Evolutionary conservation across 2,888 invertebrate genomes (phyloP), one percentile per base, ranked within the genome.

Genomic region (Creontiades dilutus): DNA sequence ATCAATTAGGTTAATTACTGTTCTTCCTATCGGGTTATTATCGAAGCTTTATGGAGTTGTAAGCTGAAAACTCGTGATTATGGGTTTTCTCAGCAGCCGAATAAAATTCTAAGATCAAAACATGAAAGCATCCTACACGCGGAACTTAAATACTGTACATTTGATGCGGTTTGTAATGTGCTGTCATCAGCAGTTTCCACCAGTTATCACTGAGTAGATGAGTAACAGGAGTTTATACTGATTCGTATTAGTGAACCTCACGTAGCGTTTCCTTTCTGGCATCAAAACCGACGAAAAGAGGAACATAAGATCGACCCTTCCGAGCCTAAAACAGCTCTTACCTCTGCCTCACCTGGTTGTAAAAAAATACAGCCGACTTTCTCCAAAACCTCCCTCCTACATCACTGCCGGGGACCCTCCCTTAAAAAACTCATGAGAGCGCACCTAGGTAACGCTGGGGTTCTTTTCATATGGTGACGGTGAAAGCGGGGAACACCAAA

Each of bases 291-390:
- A n/a, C 16, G 11, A 68, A 13, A 68, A 68, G 61, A 23, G 27
- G 23, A 23, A 23, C 23, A 19, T 12, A 19, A 5, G 13, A 5
- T 5, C 68, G 5, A 47, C 81, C 82, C 82, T 82, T 52, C 52
- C 14, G n/a, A n/a, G 52, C 81, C n/a, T n/a, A n/a, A 48, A 81
- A 48, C 2, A 81, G n/a, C 28, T n/a, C 85, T 85, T 12, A 85
- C 68, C 23, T 13, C 52, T 19, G 46, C 55, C 27, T 47, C 19
- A 86, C 86, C 86, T 86, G 86, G n/a, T 27, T 47, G 75, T 86
- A 75, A 86, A 86, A 76, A 82, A 86, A 86, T 46, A 23, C 75
- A 47, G 12, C 75, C 86, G 48, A 86, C 86, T 86, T 86, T 86
- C 86, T 75, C 86, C 48, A 19, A 68, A 68, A 68, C 68, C 68